Conservation (phyloP, 2,797 vertebrate species). For the Girardinus metallicus region DNA sequence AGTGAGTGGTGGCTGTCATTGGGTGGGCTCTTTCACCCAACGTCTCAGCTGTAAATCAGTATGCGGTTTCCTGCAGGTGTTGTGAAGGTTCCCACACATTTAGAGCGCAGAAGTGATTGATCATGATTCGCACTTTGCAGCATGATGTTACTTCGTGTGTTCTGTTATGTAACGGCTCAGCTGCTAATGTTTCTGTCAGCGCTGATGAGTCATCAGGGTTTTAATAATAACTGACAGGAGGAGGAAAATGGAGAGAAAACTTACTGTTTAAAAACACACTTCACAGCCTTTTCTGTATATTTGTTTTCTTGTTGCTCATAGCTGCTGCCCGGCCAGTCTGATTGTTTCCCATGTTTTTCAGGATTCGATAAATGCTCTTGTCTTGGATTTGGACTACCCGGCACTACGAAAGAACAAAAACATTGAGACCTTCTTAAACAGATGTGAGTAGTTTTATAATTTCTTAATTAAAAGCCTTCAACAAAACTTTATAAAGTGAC, state of each 20-base stretch:
- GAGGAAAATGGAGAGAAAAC: conserved; percentile 2
- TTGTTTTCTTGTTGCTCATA: background rate
- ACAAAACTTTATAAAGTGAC: background rate
- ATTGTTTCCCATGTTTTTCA: conserved; percentile 60
- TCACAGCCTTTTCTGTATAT: background rate
- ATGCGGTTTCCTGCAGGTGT: background rate
- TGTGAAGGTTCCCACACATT: background rate
- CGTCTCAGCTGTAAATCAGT: background rate
- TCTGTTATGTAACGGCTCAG: background rate
- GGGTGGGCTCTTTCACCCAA: background rate
- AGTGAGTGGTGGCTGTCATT: background rate
- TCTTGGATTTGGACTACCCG: conserved; percentile 96
- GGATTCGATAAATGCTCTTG: conserved; percentile 97
- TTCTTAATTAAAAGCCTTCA: background rate
- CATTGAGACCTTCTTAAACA: conserved; percentile 96
- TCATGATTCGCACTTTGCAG: background rate
- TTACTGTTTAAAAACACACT: background rate
- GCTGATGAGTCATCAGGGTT: conserved; percentile 8
- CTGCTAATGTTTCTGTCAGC: background rate
- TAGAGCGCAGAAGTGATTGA: conserved; percentile 9
- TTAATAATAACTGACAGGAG: background rate
- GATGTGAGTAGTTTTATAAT: conserved; percentile 87
- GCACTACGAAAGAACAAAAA: conserved; percentile 99
- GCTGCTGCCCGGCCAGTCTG: background rate
- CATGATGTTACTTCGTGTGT: conserved; percentile 7